Evolutionary conservation across 2,888 invertebrate species (phyloP).

Genomic region (Hylaea fasciaria): DNA sequence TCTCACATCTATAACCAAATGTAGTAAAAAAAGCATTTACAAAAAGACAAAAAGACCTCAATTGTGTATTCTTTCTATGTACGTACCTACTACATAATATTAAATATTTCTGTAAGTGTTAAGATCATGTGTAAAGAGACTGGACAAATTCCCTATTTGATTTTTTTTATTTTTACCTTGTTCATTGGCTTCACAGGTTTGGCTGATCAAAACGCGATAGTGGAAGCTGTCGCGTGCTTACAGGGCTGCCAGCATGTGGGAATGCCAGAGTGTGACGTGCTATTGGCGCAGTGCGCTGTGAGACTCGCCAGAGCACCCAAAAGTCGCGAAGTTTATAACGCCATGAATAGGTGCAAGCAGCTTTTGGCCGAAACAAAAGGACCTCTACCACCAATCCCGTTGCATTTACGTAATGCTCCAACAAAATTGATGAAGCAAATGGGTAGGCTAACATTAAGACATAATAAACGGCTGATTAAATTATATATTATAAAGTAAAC

Average conservation of each 20-base stretch:
- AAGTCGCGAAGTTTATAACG: slow-evolving; percentile 86
- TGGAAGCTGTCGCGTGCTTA: slow-evolving; percentile 89
- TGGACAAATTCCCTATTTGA: too few relatives aligned
- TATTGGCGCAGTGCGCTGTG: slow-evolving; percentile 91
- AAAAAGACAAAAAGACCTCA: too few relatives aligned
- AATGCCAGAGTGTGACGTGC: slow-evolving; percentile 92
- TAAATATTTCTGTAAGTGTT: too few relatives aligned
- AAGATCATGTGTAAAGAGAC: too few relatives aligned
- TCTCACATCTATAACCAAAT: too few relatives aligned
- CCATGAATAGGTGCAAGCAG: slow-evolving; percentile 86
- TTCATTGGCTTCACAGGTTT: slow-evolving; percentile 80
- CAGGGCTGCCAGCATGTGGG: slow-evolving; percentile 92
- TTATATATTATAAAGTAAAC: too few relatives aligned
- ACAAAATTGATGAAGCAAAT: slow-evolving; percentile 91
- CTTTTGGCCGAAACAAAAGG: slow-evolving; percentile 87
- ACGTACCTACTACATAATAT: too few relatives aligned
- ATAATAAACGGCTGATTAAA: too few relatives aligned
- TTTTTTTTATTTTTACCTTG: too few relatives aligned
- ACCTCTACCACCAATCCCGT: slow-evolving; percentile 89
- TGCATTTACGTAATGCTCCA: slow-evolving; percentile 92
- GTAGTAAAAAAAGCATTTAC: too few relatives aligned
- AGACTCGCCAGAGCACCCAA: slow-evolving; percentile 92
- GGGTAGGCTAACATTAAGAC: slow-evolving; percentile 67
- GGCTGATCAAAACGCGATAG: slow-evolving; percentile 87
- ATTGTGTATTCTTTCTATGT: too few relatives aligned